Percentiles rank a stretch among this genome's conserved stretches.
These are phyloP conservation scores for Syrphus vitripennis DNA, from an alignment of 2,888 invertebrate species.

Conservation along the genomic window DNA sequence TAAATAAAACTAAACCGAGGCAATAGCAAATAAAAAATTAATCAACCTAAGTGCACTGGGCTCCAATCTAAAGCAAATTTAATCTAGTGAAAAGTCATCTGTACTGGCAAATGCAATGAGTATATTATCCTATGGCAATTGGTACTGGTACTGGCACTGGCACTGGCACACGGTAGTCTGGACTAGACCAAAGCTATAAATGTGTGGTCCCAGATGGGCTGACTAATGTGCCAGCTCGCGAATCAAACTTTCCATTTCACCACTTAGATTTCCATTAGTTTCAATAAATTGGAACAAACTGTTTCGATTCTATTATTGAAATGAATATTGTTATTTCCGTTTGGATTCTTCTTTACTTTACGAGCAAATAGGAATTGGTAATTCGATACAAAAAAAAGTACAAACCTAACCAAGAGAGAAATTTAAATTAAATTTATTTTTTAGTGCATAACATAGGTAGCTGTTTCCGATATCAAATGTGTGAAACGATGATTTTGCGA, in stretches of 20 bases:
- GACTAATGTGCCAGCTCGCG: conserved; percentile 49
- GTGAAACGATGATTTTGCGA: no score
- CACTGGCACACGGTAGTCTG: background rate
- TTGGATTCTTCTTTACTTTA: background rate
- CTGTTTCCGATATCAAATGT: no score
- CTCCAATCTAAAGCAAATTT: conserved; percentile 70
- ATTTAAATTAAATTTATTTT: background rate
- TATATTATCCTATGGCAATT: background rate
- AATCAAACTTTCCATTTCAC: conserved; percentile 45
- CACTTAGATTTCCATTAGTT: conserved; percentile 66
- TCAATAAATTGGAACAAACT: conserved; percentile 54
- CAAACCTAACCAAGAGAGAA: background rate
- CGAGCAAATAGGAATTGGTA: background rate
- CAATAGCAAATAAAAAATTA: conserved; percentile 69
- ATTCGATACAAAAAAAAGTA: background rate
- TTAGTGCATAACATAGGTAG: no score
- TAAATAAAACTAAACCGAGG: conserved; percentile 8
- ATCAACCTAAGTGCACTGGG: conserved; percentile 69
- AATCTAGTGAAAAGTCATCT: conserved; percentile 70
- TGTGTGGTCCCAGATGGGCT: conserved; percentile 8
- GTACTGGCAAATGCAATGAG: conserved; percentile 49
- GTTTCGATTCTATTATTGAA: conserved; percentile 47
- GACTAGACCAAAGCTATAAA: conserved; percentile 10
- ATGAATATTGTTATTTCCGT: conserved; percentile 3
- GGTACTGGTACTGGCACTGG: no score